Percentiles rank a stretch among this genome's conserved stretches.
Evolutionary conservation across 2,113 vertebrate genomes (phyloP).

Genomic region (Ahaetulla prasina): DNA sequence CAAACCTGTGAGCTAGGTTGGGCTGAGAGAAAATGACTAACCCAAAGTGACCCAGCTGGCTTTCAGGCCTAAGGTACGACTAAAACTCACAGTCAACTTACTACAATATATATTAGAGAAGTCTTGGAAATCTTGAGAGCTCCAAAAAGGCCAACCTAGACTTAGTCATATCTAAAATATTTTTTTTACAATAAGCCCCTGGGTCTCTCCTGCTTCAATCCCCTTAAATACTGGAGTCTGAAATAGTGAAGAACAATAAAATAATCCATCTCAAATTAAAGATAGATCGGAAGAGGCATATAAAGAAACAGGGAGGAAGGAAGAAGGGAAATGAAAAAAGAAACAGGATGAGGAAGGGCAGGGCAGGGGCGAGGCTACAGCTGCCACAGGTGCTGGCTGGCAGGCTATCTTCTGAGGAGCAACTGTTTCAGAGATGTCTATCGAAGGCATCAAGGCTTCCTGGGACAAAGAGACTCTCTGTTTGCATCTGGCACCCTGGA

Average conservation of each 20-base stretch:
- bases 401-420: not conserved
- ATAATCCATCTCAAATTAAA: not conserved
- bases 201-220: too few relatives aligned
- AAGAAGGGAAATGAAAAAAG: not conserved
- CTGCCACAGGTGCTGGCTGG: constrained; percentile 53
- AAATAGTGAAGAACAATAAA: not conserved
- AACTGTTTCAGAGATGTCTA: constrained; percentile 34
- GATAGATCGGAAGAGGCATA: not conserved
- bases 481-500: constrained; percentile 39
- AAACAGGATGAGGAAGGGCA: constrained; percentile 11
- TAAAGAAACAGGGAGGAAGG: not conserved
- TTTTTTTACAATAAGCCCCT: not conserved
- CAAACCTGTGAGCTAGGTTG: not conserved
- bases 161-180: not conserved
- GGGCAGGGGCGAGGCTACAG: constrained; percentile 31
- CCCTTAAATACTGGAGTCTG: not conserved
- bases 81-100: not conserved
- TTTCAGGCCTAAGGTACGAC: not conserved
- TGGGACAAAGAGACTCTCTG: constrained; percentile 58
- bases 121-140: not conserved
- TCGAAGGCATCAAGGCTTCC: constrained; percentile 28
- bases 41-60: not conserved
- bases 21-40: not conserved
- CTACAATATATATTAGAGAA: not conserved
- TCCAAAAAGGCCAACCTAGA: not conserved